Base-by-base conservation (phyloP, 2,113 vertebrate species). In the Platichthys stellatus region DNA sequence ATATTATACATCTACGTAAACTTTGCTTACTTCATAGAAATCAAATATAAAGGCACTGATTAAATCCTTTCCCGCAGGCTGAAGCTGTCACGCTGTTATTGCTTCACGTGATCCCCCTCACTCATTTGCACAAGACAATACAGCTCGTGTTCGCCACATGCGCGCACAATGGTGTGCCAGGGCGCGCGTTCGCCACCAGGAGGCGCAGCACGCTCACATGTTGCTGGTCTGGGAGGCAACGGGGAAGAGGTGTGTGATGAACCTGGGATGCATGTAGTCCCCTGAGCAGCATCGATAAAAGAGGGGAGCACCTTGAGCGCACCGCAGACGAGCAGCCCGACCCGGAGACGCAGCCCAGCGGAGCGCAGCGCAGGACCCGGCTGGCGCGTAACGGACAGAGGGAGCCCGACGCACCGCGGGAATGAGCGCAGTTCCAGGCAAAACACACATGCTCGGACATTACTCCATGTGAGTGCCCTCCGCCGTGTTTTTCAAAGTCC, bases 261-360 rank as follows among this genome's bases (percentile, higher is more conserved):
- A 91, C 91, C 88, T 87, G 86, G 84, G 82, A 75, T 82, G 89
- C 45, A 9, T 57, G 57, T 3, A 72, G 75, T 57, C 80, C 79
- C 85, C 62, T 12, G 58, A 69, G 5, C 83, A 54, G 88, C 79
- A 82, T 77, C 83, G 84, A 82, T 81, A 84, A 79, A 86, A 72
- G 59, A 63, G 74, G 86, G 86, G 82, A 81, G 87, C 91, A 91
- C 86, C 86, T 89, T 82, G 72, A 85, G 60, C 72, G 81, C 73
- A 57, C n/a, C 60, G 84, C 90, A 83, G 86, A 86, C 69, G 66
- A 82, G 74, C 49, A 43, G 40, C 40, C 40, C 11, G 40, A 43
- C 40, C 76, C 49, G 53, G 74, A 53, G 51, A 53, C 51, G 51
- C 51, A 7, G 18, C 51, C 18, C 76, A 71, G 74, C 43, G 31